Evolutionary conservation across 2,888 invertebrate species (phyloP).

Genomic region (Drosophila neutralis): DNA sequence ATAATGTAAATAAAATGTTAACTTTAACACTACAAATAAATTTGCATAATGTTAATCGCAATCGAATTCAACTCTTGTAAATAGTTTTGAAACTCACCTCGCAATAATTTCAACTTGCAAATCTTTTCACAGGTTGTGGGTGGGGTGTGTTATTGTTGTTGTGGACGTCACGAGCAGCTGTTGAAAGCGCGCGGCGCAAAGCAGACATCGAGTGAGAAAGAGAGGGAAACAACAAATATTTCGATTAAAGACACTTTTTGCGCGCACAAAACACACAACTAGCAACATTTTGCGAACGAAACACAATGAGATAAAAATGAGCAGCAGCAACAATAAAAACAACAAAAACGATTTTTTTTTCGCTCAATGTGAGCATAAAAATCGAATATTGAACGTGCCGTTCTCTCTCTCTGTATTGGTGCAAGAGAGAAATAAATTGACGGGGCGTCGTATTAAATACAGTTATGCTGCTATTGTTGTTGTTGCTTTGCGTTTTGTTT

Average conservation of each 20-base stretch:
- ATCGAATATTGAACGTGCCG: conserved; percentile 66
- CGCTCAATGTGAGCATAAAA: conserved; percentile 56
- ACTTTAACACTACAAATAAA: not conserved
- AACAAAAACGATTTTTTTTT: conserved; percentile 19
- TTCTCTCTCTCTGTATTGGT: conserved; percentile 20
- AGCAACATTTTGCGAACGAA: conserved; percentile 10
- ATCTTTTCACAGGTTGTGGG: conserved; percentile 23
- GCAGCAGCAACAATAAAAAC: conserved; percentile 21
- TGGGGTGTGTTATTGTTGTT: conserved; percentile 14
- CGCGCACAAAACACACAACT: conserved; percentile 26
- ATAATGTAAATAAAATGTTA: not conserved
- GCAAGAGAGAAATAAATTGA: conserved; percentile 17
- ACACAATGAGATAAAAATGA: conserved; percentile 38
- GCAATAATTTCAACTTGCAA: conserved; percentile 24
- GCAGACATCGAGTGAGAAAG: not conserved
- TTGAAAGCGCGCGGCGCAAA: conserved; percentile 29
- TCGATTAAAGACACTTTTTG: conserved; percentile 42
- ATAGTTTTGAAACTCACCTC: conserved; percentile 41
- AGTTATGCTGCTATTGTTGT: conserved; percentile 39
- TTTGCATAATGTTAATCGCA: not conserved
- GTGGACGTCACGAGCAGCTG: conserved; percentile 49
- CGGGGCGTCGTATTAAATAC: conserved; percentile 62
- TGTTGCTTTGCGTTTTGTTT: conserved; percentile 23
- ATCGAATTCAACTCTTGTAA: not conserved
- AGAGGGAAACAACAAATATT: conserved; percentile 33